Base-by-base conservation (phyloP, 92 coral and sea anemone genomes). In the Pocillopora grandis region DNA sequence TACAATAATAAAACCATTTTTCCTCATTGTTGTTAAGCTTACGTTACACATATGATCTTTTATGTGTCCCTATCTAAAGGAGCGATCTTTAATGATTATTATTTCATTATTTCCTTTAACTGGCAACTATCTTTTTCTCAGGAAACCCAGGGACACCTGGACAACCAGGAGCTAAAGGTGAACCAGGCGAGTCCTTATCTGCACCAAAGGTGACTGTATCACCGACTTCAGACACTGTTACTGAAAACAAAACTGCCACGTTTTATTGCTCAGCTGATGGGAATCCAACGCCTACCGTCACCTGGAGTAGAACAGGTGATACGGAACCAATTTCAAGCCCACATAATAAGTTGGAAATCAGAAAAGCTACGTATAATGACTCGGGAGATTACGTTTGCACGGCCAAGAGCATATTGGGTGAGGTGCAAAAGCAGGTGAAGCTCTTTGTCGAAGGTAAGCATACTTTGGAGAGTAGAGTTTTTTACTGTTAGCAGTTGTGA, bases 71-170 rank as follows among this genome's bases (percentile, higher is more conserved):
- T 27, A 27, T 27, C 31, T 27, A 0, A 27, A 27, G 31, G 31
- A 27, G 31, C 31, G 31, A 27, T 27, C 31, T 27, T 27, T 27
- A 27, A 27, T 27, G 31, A 27, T 27, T 27, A 63, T 11, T 1
- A 11, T 19, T 9, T 15, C 17, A 9, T 62, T 5, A 8, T 63
- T 63, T 63, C 21, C 19, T 18, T 19, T 63, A 12, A 11, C 31
- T 27, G 1, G 31, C 11, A 0, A 63, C 67, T 18, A 9, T 19
- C 4, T 9, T 18, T 11, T 63, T 63, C 9, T 14, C 23, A 66
- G 71, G 71, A 11, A 66, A 66, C 33, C 12, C 55, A 58, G 85
- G 85, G 48, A 58, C 78, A 3, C 85, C 67, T 33, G 85, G 78
- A 19, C 52, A 49, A 2, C 62, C 15, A 20, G 85, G 71, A 66